These are phyloP conservation scores for Ramphastos sulfuratus DNA, from an alignment of 2,113 vertebrate genomes.

Conservation along the genomic window DNA sequence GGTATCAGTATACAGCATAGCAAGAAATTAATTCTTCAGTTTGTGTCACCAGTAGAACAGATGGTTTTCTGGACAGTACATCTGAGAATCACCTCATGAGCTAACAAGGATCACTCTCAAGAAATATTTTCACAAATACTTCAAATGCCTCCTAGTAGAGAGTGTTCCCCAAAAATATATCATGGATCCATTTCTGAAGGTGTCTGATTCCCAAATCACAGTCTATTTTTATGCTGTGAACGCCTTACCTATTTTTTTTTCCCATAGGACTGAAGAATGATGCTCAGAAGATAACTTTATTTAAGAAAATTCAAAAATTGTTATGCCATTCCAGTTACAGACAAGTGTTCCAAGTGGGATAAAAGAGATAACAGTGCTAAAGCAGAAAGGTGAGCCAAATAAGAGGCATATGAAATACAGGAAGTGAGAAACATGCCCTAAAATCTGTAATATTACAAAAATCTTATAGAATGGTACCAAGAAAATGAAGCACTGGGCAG, in stretches of 20 bases:
- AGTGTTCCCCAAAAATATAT: background rate
- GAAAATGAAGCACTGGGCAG: background rate
- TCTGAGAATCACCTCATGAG: background rate
- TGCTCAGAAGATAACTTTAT: background rate
- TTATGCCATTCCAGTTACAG: background rate
- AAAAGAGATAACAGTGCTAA: background rate
- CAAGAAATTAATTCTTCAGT: background rate
- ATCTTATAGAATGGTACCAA: background rate
- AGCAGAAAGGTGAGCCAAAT: background rate
- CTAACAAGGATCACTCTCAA: background rate
- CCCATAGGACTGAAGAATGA: background rate
- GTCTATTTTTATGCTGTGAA: background rate
- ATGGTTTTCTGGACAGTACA: background rate
- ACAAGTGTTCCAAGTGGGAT: background rate
- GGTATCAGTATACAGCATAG: background rate
- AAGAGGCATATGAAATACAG: rapidly evolving
- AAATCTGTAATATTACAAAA: background rate
- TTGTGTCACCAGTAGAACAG: background rate
- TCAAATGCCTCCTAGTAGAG: background rate
- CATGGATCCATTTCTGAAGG: background rate
- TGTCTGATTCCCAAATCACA: background rate
- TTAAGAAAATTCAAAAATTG: background rate
- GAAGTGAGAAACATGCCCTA: background rate
- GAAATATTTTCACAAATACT: background rate
- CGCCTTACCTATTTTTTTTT: rapidly evolving